Conservation (phyloP, 2,113 vertebrate species). For the Numida meleagris region DNA sequence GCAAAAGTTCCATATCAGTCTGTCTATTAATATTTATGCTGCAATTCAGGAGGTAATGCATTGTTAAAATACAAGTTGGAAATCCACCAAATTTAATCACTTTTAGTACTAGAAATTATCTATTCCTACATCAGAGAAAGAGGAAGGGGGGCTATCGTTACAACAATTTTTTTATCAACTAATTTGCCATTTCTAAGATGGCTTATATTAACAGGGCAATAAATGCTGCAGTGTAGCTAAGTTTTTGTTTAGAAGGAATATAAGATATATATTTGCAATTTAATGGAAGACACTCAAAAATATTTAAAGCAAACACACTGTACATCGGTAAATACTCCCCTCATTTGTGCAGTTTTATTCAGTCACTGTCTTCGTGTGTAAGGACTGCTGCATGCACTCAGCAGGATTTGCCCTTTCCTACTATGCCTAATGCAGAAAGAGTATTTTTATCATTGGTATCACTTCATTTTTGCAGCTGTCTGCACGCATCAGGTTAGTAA, state of each 20-base stretch:
- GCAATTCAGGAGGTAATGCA: constrained; percentile 53
- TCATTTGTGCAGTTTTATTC: background rate
- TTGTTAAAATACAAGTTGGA: constrained; percentile 68
- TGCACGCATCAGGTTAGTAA: constrained; percentile 18
- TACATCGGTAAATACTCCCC: background rate
- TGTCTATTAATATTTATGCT: constrained; percentile 69
- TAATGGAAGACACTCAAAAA: background rate
- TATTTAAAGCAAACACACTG: background rate
- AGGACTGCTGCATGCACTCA: accelerated
- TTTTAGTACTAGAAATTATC: constrained; percentile 59
- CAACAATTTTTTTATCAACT: background rate
- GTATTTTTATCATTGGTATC: constrained; percentile 51
- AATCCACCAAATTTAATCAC: constrained; percentile 65
- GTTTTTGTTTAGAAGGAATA: background rate
- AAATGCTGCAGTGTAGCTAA: background rate
- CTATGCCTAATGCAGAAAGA: background rate
- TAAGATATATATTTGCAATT: background rate
- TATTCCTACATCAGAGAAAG: background rate
- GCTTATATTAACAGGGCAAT: background rate
- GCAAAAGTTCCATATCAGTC: constrained; percentile 35
- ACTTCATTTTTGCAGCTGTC: constrained; percentile 59
- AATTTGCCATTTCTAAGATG: background rate
- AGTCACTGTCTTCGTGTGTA: accelerated
- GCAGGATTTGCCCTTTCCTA: background rate
- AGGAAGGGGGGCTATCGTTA: background rate